Percentiles rank a stretch among this genome's conserved stretches.
Conservation (phyloP, 2,888 invertebrate species). For the Drosophila nigricruria region DNA sequence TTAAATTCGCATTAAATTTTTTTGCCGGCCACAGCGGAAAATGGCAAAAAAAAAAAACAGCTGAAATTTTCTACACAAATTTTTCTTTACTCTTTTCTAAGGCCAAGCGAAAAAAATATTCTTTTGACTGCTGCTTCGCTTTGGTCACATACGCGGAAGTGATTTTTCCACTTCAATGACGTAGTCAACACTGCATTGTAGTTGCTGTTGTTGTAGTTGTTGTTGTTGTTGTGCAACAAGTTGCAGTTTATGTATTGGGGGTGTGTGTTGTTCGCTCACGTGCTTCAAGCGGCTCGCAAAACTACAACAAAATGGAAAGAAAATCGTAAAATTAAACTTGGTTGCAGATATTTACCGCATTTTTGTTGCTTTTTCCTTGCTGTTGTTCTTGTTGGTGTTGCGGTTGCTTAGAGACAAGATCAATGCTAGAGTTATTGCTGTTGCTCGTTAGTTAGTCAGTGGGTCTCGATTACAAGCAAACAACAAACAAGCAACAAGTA, state of each 20-base stretch:
- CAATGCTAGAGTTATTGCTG: conserved; percentile 1
- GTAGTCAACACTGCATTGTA: conserved; percentile 40
- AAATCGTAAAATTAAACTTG: conserved; percentile 30
- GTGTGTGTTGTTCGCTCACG: conserved; percentile 66
- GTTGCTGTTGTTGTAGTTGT: conserved; percentile 16
- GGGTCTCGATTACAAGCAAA: conserved; percentile 54
- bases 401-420: conserved; percentile 9
- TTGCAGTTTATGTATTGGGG: conserved; percentile 59
- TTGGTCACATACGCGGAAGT: conserved; percentile 81
- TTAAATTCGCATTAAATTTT: conserved; percentile 76
- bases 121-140: conserved; percentile 68
- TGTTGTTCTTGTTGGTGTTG: conserved; percentile 11
- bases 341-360: conserved; percentile 43
- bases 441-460: conserved; percentile 55
- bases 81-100: conserved; percentile 21
- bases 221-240: conserved; percentile 58
- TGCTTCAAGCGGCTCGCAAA: conserved; percentile 52
- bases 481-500: conserved; percentile 5
- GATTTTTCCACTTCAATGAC: conserved; percentile 79
- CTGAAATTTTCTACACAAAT: conserved; percentile 46
- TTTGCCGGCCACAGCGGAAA: conserved; percentile 71
- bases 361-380: conserved; percentile 9
- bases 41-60: conserved; percentile 34
- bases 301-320: background rate
- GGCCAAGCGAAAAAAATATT: conserved; percentile 38